These are phyloP conservation scores for Oriolus oriolus DNA, from an alignment of 2,113 vertebrate genomes.

Conservation along the genomic window DNA sequence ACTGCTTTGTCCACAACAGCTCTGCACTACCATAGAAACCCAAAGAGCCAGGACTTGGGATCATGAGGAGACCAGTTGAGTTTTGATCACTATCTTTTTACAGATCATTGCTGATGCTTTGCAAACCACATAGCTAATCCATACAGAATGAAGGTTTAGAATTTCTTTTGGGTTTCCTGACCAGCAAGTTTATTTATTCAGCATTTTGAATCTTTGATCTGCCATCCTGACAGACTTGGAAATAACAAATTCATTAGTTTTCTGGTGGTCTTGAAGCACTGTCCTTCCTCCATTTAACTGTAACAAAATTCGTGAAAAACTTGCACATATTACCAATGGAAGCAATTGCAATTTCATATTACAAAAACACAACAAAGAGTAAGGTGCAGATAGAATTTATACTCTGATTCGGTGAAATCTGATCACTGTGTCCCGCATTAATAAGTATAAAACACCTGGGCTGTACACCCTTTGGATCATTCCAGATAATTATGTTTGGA, in stretches of 20 bases:
- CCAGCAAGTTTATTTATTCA: not conserved
- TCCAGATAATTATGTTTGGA: not conserved
- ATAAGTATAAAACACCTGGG: not conserved
- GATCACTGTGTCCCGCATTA: fast-evolving
- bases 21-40: not conserved
- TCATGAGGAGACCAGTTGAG: not conserved
- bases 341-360: not conserved
- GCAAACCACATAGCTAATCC: not conserved
- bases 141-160: not conserved
- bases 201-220: not conserved
- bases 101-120: not conserved
- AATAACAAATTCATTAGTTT: not conserved
- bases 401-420: not conserved
- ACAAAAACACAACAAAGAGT: not conserved
- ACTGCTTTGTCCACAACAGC: not conserved
- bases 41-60: not conserved
- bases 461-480: not conserved
- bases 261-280: not conserved
- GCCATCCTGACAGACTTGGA: not conserved
- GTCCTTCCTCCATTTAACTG: not conserved
- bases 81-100: not conserved
- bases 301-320: not conserved
- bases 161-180: not conserved
- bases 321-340: fast-evolving
- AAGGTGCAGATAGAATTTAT: not conserved